phyloP scores from a whole-genome alignment of 2,797 vertebrate species.

The Epinephelus malabaricus region DNA sequence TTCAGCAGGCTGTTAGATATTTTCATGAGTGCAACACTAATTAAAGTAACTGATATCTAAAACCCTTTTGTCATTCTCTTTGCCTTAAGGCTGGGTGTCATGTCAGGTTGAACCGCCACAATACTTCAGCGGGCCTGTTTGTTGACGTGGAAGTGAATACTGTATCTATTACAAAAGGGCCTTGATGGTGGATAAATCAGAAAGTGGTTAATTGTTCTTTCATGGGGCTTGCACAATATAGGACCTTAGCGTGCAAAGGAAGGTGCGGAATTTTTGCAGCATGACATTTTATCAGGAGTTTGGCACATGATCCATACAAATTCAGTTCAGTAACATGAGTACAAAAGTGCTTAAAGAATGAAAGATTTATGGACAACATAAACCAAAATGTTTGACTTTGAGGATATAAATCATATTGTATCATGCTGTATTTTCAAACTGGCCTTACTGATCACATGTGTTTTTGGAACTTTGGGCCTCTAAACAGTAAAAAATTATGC shows the following conservation, averaged over 20 bases:
- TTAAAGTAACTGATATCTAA: conserved; percentile 58
- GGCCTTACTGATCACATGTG: not conserved
- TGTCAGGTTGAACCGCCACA: conserved; percentile 32
- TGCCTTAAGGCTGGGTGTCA: conserved; percentile 55
- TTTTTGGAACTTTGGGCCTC: not conserved
- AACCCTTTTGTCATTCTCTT: conserved; percentile 35
- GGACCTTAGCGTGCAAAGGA: conserved; percentile 27
- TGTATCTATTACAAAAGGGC: conserved; percentile 41
- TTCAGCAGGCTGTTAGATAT: conserved; percentile 23
- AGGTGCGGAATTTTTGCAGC: conserved; percentile 32
- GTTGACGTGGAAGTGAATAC: conserved; percentile 46
- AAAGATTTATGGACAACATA: no score
- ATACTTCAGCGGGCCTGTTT: conserved; percentile 47
- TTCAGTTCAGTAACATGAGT: not conserved
- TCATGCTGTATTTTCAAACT: not conserved
- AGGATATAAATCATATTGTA: not conserved
- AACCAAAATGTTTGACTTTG: not conserved
- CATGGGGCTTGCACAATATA: conserved; percentile 7
- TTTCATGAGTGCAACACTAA: conserved; percentile 40
- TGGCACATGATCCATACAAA: conserved; percentile 3
- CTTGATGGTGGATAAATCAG: conserved; percentile 31
- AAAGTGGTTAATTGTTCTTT: conserved; percentile 26
- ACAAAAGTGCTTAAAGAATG: no score
- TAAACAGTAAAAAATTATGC: no score
- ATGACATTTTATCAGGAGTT: conserved; percentile 33